Evolutionary conservation across 2,888 invertebrate species (phyloP).

Genomic region (Ennomos erosarius): DNA sequence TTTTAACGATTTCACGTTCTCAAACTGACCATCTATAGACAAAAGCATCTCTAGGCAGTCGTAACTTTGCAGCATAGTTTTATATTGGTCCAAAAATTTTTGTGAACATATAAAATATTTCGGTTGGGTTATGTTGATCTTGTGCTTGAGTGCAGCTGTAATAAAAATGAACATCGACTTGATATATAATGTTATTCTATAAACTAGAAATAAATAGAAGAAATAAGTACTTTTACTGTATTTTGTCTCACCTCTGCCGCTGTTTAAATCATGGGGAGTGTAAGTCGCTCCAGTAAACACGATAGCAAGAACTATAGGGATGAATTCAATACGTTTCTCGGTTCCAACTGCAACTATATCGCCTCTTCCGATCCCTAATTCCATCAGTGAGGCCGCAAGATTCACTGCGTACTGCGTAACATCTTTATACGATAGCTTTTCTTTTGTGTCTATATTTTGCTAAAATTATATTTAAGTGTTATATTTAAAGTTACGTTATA

Average conservation of each 20-base stretch:
- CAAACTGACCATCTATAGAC: constrained; percentile 53
- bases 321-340: constrained; percentile 85
- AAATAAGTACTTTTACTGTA: constrained; percentile 35
- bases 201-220: constrained; percentile 26
- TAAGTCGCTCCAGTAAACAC: constrained; percentile 72
- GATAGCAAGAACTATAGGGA: constrained; percentile 79
- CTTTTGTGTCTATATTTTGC: constrained; percentile 83
- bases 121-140: constrained; percentile 87
- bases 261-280: constrained; percentile 59
- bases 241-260: constrained; percentile 59
- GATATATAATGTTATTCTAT: constrained; percentile 16
- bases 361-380: constrained; percentile 75
- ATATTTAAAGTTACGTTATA: no score
- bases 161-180: constrained; percentile 32
- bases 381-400: constrained; percentile 78
- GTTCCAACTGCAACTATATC: constrained; percentile 85
- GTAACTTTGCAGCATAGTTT: constrained; percentile 53
- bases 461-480: constrained; percentile 54
- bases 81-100: constrained; percentile 71
- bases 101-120: constrained; percentile 87
- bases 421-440: constrained; percentile 78
- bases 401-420: constrained; percentile 81
- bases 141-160: constrained; percentile 87
- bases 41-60: constrained; percentile 55
- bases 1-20: constrained; percentile 48